A percentile compares a stretch with the other conserved stretches of the same genome.
Conservation (phyloP, 2,113 vertebrate species). For the Quiscalus mexicanus region DNA sequence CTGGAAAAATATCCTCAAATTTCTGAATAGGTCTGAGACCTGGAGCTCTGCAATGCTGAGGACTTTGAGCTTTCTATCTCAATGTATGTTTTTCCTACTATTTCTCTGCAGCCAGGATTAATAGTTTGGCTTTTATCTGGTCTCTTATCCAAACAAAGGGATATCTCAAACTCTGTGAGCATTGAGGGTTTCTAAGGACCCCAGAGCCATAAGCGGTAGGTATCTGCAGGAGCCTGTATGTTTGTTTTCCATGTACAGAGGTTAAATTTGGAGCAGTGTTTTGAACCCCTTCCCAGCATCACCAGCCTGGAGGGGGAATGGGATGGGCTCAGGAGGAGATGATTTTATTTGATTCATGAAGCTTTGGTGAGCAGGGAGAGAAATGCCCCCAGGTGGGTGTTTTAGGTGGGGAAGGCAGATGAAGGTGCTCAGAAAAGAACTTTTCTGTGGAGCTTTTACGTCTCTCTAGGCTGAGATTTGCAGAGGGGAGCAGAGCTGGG, state of each 20-base stretch:
- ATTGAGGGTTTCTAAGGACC: background rate
- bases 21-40: background rate
- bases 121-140: background rate
- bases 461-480: background rate
- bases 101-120: background rate
- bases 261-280: background rate
- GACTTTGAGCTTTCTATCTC: background rate
- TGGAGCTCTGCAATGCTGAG: background rate
- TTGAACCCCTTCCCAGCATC: background rate
- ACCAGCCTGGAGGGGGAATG: background rate
- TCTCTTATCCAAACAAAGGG: background rate
- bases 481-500: background rate
- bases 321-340: background rate
- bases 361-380: background rate
- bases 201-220: background rate
- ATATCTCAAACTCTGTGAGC: background rate
- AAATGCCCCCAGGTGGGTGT: background rate
- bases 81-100: background rate
- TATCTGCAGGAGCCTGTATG: background rate
- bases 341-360: background rate
- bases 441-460: background rate
- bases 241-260: background rate
- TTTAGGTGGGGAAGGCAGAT: background rate
- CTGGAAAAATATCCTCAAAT: background rate
- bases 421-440: background rate